Conservation (phyloP, 2,888 invertebrate genomes). For the Keiferia lycopersicella region DNA sequence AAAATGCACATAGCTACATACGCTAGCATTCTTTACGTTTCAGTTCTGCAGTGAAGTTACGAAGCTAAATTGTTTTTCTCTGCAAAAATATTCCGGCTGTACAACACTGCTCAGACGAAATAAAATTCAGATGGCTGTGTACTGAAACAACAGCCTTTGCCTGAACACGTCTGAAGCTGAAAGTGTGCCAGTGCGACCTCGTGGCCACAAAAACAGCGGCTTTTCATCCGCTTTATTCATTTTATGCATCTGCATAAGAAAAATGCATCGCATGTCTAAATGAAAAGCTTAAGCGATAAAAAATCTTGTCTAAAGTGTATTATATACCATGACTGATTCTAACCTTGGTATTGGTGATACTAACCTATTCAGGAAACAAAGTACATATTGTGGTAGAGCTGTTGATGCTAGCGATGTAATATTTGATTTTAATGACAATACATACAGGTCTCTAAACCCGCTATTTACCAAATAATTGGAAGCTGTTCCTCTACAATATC, state of each 20-base stretch:
- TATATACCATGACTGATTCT: too few relatives aligned
- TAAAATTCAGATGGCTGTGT: background rate
- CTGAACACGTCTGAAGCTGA: conserved; percentile 40
- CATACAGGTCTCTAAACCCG: too few relatives aligned
- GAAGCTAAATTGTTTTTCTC: background rate
- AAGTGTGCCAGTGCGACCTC: conserved; percentile 53
- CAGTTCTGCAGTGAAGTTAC: background rate
- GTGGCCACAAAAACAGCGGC: conserved; percentile 25
- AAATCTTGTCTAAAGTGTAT: too few relatives aligned
- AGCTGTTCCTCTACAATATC: too few relatives aligned
- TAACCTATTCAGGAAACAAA: too few relatives aligned
- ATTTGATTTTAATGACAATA: too few relatives aligned
- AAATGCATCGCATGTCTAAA: too few relatives aligned
- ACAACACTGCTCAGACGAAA: background rate
- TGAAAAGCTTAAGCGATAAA: too few relatives aligned
- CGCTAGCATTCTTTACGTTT: conserved; percentile 3
- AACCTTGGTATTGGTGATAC: too few relatives aligned
- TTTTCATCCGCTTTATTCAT: background rate
- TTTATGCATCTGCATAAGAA: background rate
- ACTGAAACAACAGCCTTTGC: conserved; percentile 10
- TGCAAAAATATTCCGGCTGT: background rate
- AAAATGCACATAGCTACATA: background rate
- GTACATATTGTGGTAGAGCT: too few relatives aligned
- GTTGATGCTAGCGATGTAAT: too few relatives aligned
- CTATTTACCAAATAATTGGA: too few relatives aligned